A percentile compares a stretch with the other conserved stretches of the same genome.
Conservation (phyloP, 2,113 vertebrate species). For the Progne subis region DNA sequence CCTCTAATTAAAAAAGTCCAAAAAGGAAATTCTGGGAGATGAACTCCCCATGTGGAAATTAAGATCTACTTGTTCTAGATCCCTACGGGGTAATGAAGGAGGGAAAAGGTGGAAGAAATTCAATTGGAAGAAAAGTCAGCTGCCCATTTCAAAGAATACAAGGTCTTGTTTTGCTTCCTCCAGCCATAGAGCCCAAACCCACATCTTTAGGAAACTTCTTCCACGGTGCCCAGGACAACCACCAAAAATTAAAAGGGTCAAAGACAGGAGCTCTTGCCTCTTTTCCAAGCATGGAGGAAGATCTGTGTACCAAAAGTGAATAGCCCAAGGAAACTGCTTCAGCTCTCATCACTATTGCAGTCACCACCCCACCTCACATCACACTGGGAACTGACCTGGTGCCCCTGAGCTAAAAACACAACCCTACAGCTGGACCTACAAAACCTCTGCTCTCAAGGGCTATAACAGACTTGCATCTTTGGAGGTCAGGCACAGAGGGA, state of each 20-base stretch:
- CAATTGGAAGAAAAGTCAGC: neutral
- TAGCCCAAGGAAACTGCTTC: neutral
- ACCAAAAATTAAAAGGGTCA: neutral
- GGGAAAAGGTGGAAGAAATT: slow-evolving; percentile 3
- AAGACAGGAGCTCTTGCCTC: neutral
- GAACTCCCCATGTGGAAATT: slow-evolving; percentile 9
- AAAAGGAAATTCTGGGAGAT: slow-evolving; percentile 43
- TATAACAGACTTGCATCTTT: neutral
- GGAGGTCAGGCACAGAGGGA: slow-evolving; percentile 27
- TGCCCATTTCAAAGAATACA: neutral
- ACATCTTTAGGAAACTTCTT: neutral
- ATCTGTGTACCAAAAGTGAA: neutral
- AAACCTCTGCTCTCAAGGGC: neutral
- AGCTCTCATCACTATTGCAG: neutral
- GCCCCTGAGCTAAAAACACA: slow-evolving; percentile 30
- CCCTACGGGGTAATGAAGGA: neutral
- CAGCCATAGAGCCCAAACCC: neutral
- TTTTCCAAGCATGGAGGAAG: neutral
- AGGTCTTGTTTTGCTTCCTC: neutral
- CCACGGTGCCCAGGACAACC: neutral
- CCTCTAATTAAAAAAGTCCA: slow-evolving; percentile 6
- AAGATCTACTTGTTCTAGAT: neutral
- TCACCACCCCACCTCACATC: neutral
- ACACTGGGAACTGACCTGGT: neutral
- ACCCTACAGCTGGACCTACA: slow-evolving; percentile 42